Base-by-base conservation (phyloP, 2,113 vertebrate genomes). In the Typhlomys cinereus region DNA sequence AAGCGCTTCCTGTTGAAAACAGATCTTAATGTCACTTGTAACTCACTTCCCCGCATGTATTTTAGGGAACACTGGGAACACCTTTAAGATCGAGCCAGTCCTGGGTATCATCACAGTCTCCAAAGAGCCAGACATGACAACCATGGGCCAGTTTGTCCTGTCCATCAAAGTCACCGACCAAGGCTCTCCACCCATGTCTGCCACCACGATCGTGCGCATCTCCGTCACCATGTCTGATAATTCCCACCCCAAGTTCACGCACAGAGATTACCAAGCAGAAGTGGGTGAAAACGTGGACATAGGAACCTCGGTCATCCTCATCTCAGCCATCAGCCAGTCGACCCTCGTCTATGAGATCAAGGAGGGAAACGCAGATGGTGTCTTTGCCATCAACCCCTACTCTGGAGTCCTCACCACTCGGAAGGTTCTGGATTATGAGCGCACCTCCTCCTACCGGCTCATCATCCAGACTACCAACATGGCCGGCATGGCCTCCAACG, bases 401-500 rank as follows among this genome's bases (percentile, higher is more conserved):
- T 99, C 99, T 69, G 99, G 99, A 57, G 99, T 99, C 34, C 97
- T 99, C 95, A 99, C 99, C 15, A 99, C 98, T 73, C 98, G 98
- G 59, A 99, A 97, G 88, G 46, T 92, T 17, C 98, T 99, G 31
- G 99, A 99, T 97, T 99, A 98, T 39, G 99, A 99, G 95, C 97
- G 12, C 0, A 94, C 95, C 85, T 95, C 98, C 27, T 98, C 97
- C 36, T 99, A 99, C 85, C 98, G 97, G 17, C 98, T 99, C 31
- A 98, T 96, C 0, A n/a, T 99, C 23, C 99, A 99, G 92, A 99
- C 99, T 80, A 98, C 98, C 46, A 99, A 99, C 97, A 99, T 99
- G 99, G 99, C 99, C 64, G 99, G 99, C 21, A 99, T 99, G 99
- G 98, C 98, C 48, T 99, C 99, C 12, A 99, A 99, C 89, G 97